These are phyloP conservation scores for Diuraphis noxia DNA, from an alignment of 1,140 invertebrate species.

Conservation along the genomic window DNA sequence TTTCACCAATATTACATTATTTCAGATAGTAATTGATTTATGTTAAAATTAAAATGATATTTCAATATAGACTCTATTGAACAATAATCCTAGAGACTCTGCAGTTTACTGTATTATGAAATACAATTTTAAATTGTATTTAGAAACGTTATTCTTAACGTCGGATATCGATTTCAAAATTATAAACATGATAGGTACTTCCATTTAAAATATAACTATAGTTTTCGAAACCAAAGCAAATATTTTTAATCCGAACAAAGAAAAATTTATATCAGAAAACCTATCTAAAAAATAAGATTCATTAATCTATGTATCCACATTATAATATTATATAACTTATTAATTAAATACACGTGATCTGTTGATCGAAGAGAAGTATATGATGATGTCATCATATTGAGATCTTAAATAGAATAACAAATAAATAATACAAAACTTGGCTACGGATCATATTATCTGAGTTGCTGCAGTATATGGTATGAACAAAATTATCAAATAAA, in stretches of 20 bases:
- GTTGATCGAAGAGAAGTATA: neutral
- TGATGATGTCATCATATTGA: slow-evolving; percentile 11
- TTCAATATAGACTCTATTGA: neutral
- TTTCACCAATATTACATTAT: neutral
- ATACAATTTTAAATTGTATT: too few relatives aligned
- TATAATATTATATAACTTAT: neutral
- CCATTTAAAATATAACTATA: neutral
- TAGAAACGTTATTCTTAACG: too few relatives aligned
- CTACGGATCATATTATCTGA: neutral
- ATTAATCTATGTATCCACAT: neutral
- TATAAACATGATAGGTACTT: too few relatives aligned
- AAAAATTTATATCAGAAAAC: neutral
- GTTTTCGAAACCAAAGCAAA: neutral
- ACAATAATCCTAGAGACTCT: neutral
- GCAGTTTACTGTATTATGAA: too few relatives aligned
- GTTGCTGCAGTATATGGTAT: neutral
- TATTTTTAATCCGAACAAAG: neutral
- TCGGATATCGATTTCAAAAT: too few relatives aligned
- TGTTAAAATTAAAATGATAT: neutral
- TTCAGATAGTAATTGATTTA: neutral
- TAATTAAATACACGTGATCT: neutral
- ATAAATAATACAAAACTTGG: neutral
- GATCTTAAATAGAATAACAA: neutral
- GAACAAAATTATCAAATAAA: neutral
- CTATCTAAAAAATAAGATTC: neutral